Evolutionary conservation across 1,140 invertebrate species (phyloP).

Genomic region (Trachymyrmex septentrionalis): DNA sequence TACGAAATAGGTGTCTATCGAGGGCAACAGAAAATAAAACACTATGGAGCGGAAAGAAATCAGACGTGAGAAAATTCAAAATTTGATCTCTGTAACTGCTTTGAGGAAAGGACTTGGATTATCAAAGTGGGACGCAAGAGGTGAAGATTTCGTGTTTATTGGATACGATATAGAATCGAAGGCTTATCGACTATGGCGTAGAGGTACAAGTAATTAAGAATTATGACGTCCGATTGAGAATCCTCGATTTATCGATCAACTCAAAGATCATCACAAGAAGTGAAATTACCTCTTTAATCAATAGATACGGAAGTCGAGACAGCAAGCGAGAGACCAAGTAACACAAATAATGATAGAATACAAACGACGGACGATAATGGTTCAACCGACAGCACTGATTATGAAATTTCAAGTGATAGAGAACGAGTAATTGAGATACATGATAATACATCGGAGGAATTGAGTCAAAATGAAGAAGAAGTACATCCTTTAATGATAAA

Average conservation of each 20-base stretch:
- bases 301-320: background rate
- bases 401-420: background rate
- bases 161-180: constrained; percentile 49
- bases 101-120: constrained; percentile 62
- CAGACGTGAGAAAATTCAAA: constrained; percentile 67
- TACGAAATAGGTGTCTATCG: background rate
- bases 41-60: constrained; percentile 51
- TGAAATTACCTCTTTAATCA: background rate
- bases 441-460: background rate
- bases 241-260: background rate
- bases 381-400: background rate
- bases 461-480: background rate
- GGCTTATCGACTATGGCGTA: constrained; percentile 28
- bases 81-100: constrained; percentile 75
- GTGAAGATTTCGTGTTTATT: constrained; percentile 30
- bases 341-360: background rate
- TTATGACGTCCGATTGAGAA: constrained; percentile 7
- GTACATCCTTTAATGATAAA: background rate
- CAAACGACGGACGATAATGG: background rate
- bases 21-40: constrained; percentile 65
- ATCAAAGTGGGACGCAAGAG: constrained; percentile 70
- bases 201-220: constrained; percentile 15
- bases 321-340: background rate
- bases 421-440: background rate
- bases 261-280: background rate